Base-by-base conservation (phyloP, 2,797 vertebrate genomes). In the Bryconaethiops microstoma region DNA sequence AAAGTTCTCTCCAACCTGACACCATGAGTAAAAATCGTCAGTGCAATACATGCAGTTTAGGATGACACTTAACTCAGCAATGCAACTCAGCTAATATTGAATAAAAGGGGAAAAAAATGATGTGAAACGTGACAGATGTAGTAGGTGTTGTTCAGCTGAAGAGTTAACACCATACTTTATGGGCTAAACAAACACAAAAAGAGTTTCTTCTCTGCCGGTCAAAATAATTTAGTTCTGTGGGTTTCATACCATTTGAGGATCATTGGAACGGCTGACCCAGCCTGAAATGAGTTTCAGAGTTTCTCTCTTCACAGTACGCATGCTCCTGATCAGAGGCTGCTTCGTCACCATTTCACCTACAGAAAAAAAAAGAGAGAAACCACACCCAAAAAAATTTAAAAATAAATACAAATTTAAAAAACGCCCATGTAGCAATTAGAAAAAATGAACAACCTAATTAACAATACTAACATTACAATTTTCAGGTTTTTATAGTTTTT, bases 251-350 rank as follows among this genome's bases (percentile, higher is more conserved):
- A 97, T 96, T 81, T 97, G 96, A 23, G 96, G 96, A 90, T 97
- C 96, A 74, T 93, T 97, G 75, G 96, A 97, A 76, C 96, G 93
- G 92, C 95, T 97, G 91, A 96, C 96, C 96, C 96, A 97, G 86
- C 96, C 96, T 48, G 96, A 97, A 92, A 97, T 97, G 63, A 97
- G 88, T 87, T 97, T 96, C 85, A 97, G 94, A 10, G 96, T 97
- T 91, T 97, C 96, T 89, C 95, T 95, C 94, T 97, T 97, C 77
- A 97, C 96, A 39, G 96, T 97, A 85, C 96, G 92, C 96, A 97
- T 97, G 90, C 96, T 97, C 88, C 96, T 92, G 83, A 97, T 96
- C 85, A 97, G 87, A 6, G 96, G 96, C 87, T 97, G 96, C 81
- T 96, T 97, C 78, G 96, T 97, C 82, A 96, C 96, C 95, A 97